These are phyloP conservation scores for Reticulitermes lucifugus DNA, from an alignment of 2,888 invertebrate species.

Conservation along the genomic window DNA sequence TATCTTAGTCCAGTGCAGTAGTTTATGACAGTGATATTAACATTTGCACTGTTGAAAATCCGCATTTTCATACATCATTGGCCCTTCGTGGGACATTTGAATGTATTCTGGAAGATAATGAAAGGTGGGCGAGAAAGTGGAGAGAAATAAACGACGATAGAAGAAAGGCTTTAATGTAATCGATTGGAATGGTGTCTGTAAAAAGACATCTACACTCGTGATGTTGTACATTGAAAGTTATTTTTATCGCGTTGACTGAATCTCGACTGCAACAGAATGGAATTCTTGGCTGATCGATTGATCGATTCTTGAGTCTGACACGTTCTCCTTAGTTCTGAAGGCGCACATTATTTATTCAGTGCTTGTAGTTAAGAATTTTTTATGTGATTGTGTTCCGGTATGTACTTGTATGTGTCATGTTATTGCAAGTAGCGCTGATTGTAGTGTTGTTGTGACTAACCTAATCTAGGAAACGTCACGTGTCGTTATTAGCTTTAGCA, in stretches of 20 bases:
- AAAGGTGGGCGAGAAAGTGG: neutral
- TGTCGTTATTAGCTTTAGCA: too few relatives aligned
- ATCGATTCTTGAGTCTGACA: constrained; percentile 38
- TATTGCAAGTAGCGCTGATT: too few relatives aligned
- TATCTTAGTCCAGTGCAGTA: neutral
- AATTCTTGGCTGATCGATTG: constrained; percentile 31
- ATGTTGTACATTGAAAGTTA: neutral
- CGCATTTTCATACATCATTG: neutral
- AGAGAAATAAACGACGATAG: neutral
- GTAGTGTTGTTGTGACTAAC: too few relatives aligned
- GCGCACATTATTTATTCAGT: constrained; percentile 20
- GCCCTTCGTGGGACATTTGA: neutral
- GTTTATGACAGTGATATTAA: neutral
- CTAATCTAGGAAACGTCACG: too few relatives aligned
- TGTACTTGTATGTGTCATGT: too few relatives aligned
- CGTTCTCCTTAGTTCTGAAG: constrained; percentile 39
- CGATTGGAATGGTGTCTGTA: constrained; percentile 2
- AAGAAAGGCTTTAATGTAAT: constrained; percentile 23
- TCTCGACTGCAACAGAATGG: constrained; percentile 6
- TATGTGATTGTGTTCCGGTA: neutral
- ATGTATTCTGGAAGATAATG: neutral
- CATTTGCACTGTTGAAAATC: neutral
- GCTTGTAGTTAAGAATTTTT: neutral
- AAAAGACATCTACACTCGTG: neutral
- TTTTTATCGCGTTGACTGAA: neutral